Percentiles rank a stretch among this genome's conserved stretches.
Conservation (phyloP, 2,797 vertebrate species). For the Aphelocoma californica region DNA sequence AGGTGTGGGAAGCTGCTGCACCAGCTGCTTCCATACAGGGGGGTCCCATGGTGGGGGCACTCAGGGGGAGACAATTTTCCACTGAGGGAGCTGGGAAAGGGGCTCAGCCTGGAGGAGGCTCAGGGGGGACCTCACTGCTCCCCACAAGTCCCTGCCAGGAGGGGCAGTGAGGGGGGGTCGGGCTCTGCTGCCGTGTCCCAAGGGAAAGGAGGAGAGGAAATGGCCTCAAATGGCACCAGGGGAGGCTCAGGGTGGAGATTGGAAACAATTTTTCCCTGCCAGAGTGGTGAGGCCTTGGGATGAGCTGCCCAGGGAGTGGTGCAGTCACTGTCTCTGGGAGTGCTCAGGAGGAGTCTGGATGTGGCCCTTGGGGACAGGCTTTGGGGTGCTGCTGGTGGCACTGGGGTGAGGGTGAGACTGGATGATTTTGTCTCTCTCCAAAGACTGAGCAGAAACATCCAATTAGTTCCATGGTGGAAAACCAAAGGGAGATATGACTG, state of each 20-base stretch:
- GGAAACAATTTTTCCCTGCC: too few relatives aligned
- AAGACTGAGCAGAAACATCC: not conserved
- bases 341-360: not conserved
- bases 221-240: not conserved
- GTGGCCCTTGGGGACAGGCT: not conserved
- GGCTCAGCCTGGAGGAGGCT: not conserved
- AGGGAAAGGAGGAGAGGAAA: not conserved
- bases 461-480: not conserved
- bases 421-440: not conserved
- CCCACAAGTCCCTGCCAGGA: not conserved
- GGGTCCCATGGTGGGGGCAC: not conserved
- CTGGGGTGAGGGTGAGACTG: not conserved
- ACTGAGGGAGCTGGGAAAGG: not conserved
- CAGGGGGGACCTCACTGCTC: not conserved
- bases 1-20: not conserved
- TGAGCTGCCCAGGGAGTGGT: too few relatives aligned
- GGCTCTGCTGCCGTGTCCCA: too few relatives aligned
- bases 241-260: not conserved
- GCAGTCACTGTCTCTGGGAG: not conserved
- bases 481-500: not conserved
- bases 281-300: too few relatives aligned
- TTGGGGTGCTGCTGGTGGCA: accelerated
- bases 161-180: not conserved
- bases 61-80: not conserved
- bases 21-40: not conserved